Conservation (phyloP, 2,113 vertebrate species). For the Glaucidium brasilianum region DNA sequence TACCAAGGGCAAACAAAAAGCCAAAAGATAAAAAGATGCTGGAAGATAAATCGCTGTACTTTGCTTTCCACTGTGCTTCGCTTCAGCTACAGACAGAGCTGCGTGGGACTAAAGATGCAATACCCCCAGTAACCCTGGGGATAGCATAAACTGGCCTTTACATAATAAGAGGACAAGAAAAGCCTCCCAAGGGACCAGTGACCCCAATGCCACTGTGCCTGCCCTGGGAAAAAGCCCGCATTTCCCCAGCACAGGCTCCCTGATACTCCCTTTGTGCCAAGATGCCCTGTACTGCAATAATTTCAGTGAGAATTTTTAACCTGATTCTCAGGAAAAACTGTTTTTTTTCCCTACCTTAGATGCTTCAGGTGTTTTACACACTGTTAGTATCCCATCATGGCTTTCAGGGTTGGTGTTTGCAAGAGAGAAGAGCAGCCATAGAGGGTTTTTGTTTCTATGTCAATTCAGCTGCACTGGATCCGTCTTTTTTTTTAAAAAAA, state of each 20-base stretch:
- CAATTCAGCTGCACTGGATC: not conserved
- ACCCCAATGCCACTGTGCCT: fast-evolving
- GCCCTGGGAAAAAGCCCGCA: fast-evolving
- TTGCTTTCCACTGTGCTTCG: not conserved
- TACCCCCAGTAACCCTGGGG: not conserved
- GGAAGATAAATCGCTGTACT: not conserved
- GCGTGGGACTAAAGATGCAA: not conserved
- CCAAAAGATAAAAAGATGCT: not conserved
- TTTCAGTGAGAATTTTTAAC: not conserved
- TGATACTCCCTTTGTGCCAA: fast-evolving
- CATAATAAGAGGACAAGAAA: not conserved
- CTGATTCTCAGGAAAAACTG: not conserved
- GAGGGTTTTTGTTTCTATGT: not conserved
- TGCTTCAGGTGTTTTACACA: not conserved
- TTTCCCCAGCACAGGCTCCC: not conserved
- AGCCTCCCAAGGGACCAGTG: not conserved
- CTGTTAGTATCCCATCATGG: fast-evolving
- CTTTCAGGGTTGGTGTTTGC: not conserved
- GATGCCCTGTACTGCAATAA: not conserved
- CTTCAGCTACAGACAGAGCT: not conserved
- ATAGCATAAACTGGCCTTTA: not conserved
- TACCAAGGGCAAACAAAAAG: not conserved
- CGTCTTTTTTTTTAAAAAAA: not conserved
- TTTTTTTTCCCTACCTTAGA: not conserved
- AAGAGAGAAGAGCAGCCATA: not conserved